These are phyloP conservation scores for Ectobius pallidus DNA, from an alignment of 2,888 invertebrate species.

Conservation along the genomic window DNA sequence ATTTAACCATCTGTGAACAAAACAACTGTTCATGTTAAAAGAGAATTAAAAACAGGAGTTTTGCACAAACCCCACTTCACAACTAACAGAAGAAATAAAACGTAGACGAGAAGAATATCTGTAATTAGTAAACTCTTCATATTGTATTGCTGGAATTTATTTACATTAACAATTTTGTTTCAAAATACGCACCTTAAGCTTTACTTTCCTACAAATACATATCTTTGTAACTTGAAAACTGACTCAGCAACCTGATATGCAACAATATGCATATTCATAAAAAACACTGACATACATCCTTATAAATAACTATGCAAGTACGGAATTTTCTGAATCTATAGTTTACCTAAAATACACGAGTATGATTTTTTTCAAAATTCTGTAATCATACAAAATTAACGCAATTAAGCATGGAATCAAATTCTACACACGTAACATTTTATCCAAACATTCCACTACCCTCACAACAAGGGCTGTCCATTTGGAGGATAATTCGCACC, in stretches of 20 bases:
- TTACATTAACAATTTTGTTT: too few relatives aligned
- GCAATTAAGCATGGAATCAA: constrained; percentile 6
- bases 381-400: constrained; percentile 18
- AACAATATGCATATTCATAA: background rate
- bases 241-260: background rate
- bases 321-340: background rate
- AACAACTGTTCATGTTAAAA: too few relatives aligned
- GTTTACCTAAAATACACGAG: constrained; percentile 1
- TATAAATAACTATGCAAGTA: background rate
- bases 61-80: too few relatives aligned
- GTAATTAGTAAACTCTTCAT: too few relatives aligned
- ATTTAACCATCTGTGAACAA: too few relatives aligned
- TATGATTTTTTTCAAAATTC: background rate
- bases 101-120: too few relatives aligned
- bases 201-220: too few relatives aligned
- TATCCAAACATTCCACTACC: background rate
- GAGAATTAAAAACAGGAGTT: too few relatives aligned
- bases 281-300: constrained; percentile 10
- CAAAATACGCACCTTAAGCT: too few relatives aligned
- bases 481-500: constrained; percentile 23
- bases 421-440: background rate
- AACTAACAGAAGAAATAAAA: too few relatives aligned
- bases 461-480: constrained; percentile 34
- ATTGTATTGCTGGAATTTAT: too few relatives aligned
- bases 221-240: too few relatives aligned